Base-by-base conservation (phyloP, 2,797 vertebrate species). In the Nasua narica region DNA sequence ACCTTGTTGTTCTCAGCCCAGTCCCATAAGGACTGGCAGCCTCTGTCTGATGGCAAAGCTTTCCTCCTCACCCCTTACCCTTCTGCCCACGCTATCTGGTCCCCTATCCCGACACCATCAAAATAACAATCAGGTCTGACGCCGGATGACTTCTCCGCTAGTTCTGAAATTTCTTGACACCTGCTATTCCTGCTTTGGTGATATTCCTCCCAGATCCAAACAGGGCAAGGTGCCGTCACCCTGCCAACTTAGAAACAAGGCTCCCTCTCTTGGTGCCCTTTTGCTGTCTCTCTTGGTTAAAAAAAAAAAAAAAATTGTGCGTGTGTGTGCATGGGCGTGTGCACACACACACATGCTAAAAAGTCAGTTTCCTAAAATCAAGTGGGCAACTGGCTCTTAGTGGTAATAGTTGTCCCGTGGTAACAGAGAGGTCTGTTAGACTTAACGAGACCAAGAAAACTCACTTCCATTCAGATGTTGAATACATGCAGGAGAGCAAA, bases 1-100 rank as follows among this genome's bases (percentile, higher is more conserved):
- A 99, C 99, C 99, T 99, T 98, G 99, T 99, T 98, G 99, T 99
- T 99, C 99, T 99, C 99, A 69, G 98, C 98, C 98, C 98, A 98
- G 98, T 99, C 99, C 97, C 95, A 14, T 97, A 98, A 92, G 97
- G 99, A 99, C 99, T 99, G 99, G 99, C 98, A 98, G 98, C 99
- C 99, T 99, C 94, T 99, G 98, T 99, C 98, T 99, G 97, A 97
- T 98, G 98, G 98, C 99, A 99, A 98, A 99, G 99, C 99, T 99
- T 99, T 98, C 98, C 96, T 98, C 98, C 98, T 98, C 97, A 97
- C 98, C 98, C 98, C 98, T 35, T 89, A 97, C 97, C 98, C 97
- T 94, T 93, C 85, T 96, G 96, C 87, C 98, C 98, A 91, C 95
- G 98, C 98, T 98, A 90, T 98, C 94, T 88, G 95, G 98, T 97